Percentiles rank a stretch among this genome's conserved stretches.
phyloP scores from a whole-genome alignment of 2,888 invertebrate genomes.

The Mesoligia furuncula region DNA sequence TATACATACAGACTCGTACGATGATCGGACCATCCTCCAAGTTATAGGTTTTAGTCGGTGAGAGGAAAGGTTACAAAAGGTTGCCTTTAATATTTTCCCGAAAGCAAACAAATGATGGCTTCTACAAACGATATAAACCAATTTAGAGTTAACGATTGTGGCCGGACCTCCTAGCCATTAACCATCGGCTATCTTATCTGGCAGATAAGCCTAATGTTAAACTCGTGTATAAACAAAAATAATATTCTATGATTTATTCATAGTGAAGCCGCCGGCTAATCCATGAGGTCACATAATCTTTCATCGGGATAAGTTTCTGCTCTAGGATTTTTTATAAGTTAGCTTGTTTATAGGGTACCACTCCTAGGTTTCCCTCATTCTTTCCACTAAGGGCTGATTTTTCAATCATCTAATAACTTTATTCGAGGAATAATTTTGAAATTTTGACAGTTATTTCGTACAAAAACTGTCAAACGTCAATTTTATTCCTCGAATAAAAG shows the following conservation, averaged over 20 bases:
- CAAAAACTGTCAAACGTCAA: too few relatives aligned
- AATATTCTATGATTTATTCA: not conserved
- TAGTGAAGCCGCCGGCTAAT: not conserved
- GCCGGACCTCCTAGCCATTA: conserved; percentile 36
- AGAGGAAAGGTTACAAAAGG: not conserved
- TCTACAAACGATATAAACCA: conserved; percentile 17
- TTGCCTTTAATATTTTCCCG: not conserved
- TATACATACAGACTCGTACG: not conserved
- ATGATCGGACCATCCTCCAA: not conserved
- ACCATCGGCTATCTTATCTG: conserved; percentile 41
- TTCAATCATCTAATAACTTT: too few relatives aligned
- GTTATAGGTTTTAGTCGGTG: not conserved
- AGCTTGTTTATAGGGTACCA: not conserved
- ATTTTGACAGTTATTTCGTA: too few relatives aligned
- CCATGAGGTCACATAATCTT: not conserved
- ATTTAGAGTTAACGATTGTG: conserved; percentile 15
- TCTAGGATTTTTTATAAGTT: not conserved
- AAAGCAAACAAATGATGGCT: not conserved
- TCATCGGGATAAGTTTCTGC: not conserved
- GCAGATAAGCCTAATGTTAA: conserved; percentile 11
- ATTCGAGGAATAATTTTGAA: too few relatives aligned
- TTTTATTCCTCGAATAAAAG: too few relatives aligned
- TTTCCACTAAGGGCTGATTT: too few relatives aligned
- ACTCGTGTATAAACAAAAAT: not conserved
- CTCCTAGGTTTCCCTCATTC: not conserved